Base-by-base conservation (phyloP, 2,797 vertebrate genomes). In the Rhinoraja longicauda region DNA sequence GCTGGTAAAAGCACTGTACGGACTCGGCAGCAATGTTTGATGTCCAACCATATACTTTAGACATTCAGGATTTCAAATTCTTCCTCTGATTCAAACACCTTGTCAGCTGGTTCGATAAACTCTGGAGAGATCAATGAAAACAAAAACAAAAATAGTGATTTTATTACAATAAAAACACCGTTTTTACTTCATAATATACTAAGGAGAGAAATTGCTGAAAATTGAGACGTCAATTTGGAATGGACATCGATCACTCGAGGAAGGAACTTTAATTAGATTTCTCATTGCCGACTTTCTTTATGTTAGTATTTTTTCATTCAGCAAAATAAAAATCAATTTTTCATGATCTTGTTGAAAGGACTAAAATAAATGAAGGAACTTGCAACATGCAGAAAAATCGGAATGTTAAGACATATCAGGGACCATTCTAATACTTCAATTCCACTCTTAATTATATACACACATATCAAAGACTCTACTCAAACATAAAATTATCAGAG, bases 11-110 rank as follows among this genome's bases (percentile, higher is more conserved):
- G 53, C 32, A 53, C 36, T 92, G 36, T n/a, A n/a, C n/a, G n/a
- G 93, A 95, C 93, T 95, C 95, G 94, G 94, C 94, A 94, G 94
- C 95, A 90, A 67, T 93, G 93, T 84, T 94, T 93, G 94, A 93
- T 93, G 94, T 92, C 73, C 93, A 79, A 90, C 93, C 21, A 76
- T 91, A 62, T 75, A 95, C 1, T 96, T 97, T 96, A 98, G 78
- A 97, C 96, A 0, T 96, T 97, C 79, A 98, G 95, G 94, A 98
- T 98, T 95, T 98, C 97, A 95, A 98, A 98, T 95, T 98, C 97
- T 94, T 98, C 97, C 94, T 98, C 97, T 62, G 97, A 95, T 93
- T 98, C 97, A 95, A 97, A 97, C 0, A 97, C 95, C 93, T 98
- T 97, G 94, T 98, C 97, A 32, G 97, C 97, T 77, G 97, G 97